Evolutionary conservation across 2,888 invertebrate genomes (phyloP).

Genomic region (Drosophila fungiperda): DNA sequence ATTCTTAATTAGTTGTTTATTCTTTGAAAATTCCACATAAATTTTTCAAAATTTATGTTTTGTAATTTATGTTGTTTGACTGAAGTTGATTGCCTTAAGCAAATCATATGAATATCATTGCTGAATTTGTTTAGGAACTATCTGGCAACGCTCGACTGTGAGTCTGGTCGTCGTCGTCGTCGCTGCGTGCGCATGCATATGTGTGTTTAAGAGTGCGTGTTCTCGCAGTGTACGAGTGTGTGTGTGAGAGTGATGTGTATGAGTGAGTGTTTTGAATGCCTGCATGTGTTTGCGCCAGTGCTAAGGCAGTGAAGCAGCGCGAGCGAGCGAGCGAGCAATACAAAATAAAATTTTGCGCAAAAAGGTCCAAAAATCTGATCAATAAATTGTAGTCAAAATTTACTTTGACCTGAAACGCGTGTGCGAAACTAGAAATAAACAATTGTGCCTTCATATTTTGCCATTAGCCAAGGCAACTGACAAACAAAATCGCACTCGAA

Average conservation of each 20-base stretch:
- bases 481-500: conserved; percentile 28
- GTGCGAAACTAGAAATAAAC: conserved; percentile 23
- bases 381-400: conserved; percentile 62
- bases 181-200: conserved; percentile 57
- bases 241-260: conserved; percentile 6
- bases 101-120: conserved; percentile 1
- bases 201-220: conserved; percentile 41
- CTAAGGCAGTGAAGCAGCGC: conserved; percentile 55
- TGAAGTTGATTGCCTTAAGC: background rate
- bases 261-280: conserved; percentile 2
- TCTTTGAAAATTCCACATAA: background rate
- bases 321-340: conserved; percentile 77
- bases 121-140: background rate
- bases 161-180: conserved; percentile 43
- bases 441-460: conserved; percentile 29
- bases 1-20: background rate
- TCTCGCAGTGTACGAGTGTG: conserved; percentile 3
- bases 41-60: background rate
- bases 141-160: conserved; percentile 48
- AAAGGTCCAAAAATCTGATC: conserved; percentile 67
- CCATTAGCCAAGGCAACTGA: conserved; percentile 32
- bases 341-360: conserved; percentile 75
- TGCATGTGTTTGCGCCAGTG: conserved; percentile 55
- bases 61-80: background rate
- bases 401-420: conserved; percentile 45